phyloP scores from a whole-genome alignment of 1,140 invertebrate genomes.

The Lordiphosa stackelbergi region DNA sequence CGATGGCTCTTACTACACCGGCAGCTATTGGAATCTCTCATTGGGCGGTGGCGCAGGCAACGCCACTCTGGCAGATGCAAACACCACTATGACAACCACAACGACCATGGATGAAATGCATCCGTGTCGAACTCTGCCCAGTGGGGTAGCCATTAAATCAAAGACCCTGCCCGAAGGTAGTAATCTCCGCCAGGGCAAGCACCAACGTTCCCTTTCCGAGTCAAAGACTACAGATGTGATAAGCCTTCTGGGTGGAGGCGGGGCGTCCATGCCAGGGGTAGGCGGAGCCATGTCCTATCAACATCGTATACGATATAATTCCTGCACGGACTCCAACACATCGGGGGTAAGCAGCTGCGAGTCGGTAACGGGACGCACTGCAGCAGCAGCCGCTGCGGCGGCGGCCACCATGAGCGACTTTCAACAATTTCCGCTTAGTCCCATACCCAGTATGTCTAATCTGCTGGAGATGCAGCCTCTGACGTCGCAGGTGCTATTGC shows the following conservation, averaged over 20 bases:
- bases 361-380: constrained; percentile 79
- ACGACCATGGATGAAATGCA: constrained; percentile 41
- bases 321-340: constrained; percentile 85
- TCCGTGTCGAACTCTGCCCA: constrained; percentile 3
- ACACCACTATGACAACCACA: constrained; percentile 31
- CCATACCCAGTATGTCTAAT: constrained; percentile 88
- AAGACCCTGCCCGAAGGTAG: constrained; percentile 68
- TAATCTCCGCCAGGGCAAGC: constrained; percentile 69
- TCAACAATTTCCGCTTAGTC: constrained; percentile 85
- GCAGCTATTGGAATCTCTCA: constrained; percentile 63
- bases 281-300: constrained; percentile 34
- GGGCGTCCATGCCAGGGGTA: not conserved
- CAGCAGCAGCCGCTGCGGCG: constrained; percentile 50
- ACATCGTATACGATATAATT: constrained; percentile 73
- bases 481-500: constrained; percentile 35
- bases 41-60: constrained; percentile 14
- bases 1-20: constrained; percentile 60
- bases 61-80: constrained; percentile 43
- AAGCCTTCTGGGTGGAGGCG: constrained; percentile 40
- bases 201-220: constrained; percentile 81
- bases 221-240: constrained; percentile 80
- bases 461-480: constrained; percentile 75
- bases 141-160: constrained; percentile 51
- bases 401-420: constrained; percentile 79
- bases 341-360: constrained; percentile 88